Conservation (phyloP, 1,140 invertebrate species). For the Heliconius nattereri region DNA sequence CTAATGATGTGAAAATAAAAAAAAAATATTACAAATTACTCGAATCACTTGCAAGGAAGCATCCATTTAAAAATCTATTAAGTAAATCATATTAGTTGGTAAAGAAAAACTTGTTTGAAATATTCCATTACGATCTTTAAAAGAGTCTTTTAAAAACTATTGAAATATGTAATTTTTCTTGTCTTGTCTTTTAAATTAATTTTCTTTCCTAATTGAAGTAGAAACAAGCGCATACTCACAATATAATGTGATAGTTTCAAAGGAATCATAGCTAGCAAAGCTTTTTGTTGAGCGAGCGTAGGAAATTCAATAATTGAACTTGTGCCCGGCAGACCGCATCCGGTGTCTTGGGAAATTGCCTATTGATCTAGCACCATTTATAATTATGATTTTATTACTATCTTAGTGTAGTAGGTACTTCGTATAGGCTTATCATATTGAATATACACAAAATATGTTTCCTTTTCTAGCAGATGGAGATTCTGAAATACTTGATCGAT, state of each 20-base stretch:
- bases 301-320: constrained; percentile 76
- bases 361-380: constrained; percentile 62
- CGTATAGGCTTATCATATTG: no score
- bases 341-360: constrained; percentile 72
- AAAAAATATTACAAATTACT: background rate
- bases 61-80: background rate
- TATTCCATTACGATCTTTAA: background rate
- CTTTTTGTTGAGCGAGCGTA: constrained; percentile 50
- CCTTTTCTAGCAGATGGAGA: no score
- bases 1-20: background rate
- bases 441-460: no score
- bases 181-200: constrained; percentile 23
- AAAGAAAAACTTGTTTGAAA: background rate
- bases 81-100: background rate
- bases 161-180: no score
- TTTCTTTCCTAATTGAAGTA: background rate
- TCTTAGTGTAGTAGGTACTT: background rate
- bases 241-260: constrained; percentile 35
- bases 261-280: constrained; percentile 43
- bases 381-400: constrained; percentile 35
- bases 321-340: constrained; percentile 72
- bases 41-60: background rate
- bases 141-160: no score
- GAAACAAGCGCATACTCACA: constrained; percentile 2
- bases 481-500: no score